phyloP scores from a whole-genome alignment of 2,888 invertebrate species.

The Cenopis cana region DNA sequence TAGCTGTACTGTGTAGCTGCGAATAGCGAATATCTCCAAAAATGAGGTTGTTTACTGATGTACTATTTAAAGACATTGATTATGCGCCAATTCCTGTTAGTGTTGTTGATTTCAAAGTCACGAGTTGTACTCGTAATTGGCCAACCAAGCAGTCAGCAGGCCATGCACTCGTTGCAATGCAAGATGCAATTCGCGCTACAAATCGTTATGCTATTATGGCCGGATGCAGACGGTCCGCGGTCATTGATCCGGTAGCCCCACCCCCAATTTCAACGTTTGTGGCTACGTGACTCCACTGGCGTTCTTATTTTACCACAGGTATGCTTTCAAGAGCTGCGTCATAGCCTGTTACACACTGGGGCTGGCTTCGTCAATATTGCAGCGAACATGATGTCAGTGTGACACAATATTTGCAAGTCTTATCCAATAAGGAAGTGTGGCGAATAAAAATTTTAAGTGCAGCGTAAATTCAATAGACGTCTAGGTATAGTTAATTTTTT shows the following conservation, averaged over 20 bases:
- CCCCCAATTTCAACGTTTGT: slow-evolving; percentile 57
- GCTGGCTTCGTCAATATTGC: not conserved
- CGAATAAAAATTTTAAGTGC: not conserved
- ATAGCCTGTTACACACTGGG: not conserved
- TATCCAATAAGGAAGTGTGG: slow-evolving; percentile 28
- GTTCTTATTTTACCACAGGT: slow-evolving; percentile 58
- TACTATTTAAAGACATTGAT: slow-evolving; percentile 9
- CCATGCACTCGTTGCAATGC: slow-evolving; percentile 55
- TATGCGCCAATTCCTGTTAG: slow-evolving; percentile 11
- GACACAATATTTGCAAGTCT: slow-evolving; percentile 24
- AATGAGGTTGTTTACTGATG: slow-evolving; percentile 12
- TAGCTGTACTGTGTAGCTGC: too few species aligned
- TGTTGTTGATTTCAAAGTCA: slow-evolving; percentile 12
- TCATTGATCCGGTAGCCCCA: slow-evolving; percentile 65
- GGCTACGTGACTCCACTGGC: slow-evolving; percentile 73
- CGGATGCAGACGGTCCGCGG: slow-evolving; percentile 57
- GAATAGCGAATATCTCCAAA: slow-evolving; percentile 1
- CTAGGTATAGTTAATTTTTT: slow-evolving; percentile 12
- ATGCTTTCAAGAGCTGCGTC: slow-evolving; percentile 41
- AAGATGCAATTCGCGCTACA: slow-evolving; percentile 58
- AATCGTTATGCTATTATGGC: slow-evolving; percentile 74
- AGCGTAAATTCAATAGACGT: slow-evolving; percentile 15
- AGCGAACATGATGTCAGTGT: slow-evolving; percentile 32
- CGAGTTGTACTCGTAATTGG: slow-evolving; percentile 27
- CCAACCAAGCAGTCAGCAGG: slow-evolving; percentile 43